These are phyloP conservation scores for Acinonyx jubatus DNA, from an alignment of 2,113 vertebrate species.

Conservation along the genomic window DNA sequence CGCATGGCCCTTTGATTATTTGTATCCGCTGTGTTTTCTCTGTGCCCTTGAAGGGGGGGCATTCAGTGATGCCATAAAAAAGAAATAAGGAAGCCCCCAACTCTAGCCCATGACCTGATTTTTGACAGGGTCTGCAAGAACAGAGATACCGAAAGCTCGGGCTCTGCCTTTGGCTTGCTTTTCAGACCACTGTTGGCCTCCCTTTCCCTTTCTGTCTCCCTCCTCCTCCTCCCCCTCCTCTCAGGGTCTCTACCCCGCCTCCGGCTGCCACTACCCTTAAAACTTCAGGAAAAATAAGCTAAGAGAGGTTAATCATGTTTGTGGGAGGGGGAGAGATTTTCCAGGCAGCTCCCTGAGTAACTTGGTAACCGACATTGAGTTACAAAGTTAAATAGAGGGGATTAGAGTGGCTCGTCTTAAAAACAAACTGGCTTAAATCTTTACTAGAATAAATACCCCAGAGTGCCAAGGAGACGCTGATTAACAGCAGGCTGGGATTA, in stretches of 20 bases:
- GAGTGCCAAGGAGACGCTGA: slow-evolving; percentile 65
- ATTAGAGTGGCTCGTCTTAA: slow-evolving; percentile 71
- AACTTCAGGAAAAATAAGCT: background rate
- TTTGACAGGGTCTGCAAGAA: background rate
- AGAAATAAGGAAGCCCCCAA: background rate
- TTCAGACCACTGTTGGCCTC: background rate
- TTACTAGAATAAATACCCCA: slow-evolving; percentile 66
- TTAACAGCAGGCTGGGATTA: slow-evolving; percentile 70
- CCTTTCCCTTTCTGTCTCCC: background rate
- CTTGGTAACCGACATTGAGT: slow-evolving; percentile 68
- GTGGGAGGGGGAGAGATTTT: background rate
- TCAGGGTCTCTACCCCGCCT: background rate
- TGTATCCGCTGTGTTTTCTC: background rate
- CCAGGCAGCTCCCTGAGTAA: slow-evolving; percentile 15
- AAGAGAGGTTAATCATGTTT: background rate
- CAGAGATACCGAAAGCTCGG: background rate
- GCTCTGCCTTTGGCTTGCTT: background rate
- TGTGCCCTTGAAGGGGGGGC: background rate
- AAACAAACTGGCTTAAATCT: slow-evolving; percentile 67
- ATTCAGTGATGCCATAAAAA: background rate
- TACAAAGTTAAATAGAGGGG: slow-evolving; percentile 65
- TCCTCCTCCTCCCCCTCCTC: background rate
- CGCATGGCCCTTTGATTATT: background rate
- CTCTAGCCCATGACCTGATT: background rate
- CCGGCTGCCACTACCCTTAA: background rate